Base-by-base conservation (phyloP, 2,797 vertebrate species). In the Acanthis flammea region DNA sequence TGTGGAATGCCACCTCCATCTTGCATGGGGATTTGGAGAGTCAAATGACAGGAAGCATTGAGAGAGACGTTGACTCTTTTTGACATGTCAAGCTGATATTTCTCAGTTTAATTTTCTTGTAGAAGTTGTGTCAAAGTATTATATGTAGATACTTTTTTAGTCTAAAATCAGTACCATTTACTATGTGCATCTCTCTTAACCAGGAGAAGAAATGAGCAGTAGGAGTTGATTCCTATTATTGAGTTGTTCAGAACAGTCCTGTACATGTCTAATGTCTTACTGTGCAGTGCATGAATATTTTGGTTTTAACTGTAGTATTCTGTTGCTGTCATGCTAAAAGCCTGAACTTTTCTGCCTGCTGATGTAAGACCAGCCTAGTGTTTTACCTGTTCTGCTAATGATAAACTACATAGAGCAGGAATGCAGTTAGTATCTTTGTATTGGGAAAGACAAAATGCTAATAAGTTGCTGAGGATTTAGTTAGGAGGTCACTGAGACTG, bases 91-190 rank as follows among this genome's bases (percentile, higher is more conserved):
- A n/a, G 63, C 71, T 84, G 66, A 19, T 65, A 54, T 24, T 70
- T 94, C 66, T 92, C 74, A 79, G 3, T 81, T 84, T 92, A 85
- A 90, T 47, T 86, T n/a, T 86, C 42, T 61, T 75, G 39, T 78
- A 54, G 25, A 74, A 51, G 33, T 78, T 68, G 4, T 80, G 55
- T 84, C 42, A 91, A 79, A 60, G 74, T 51, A 27, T n/a, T 48
- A 19, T 42, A 12, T 25, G 24, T 51, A 42, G 82, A n/a, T 55
- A 58, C 13, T 1, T 55, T 85, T 81, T 84, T 81, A 51, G 71
- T 88, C 60, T 66, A 50, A 84, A 93, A 55, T 79, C 41, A 55
- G 41, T 78, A 16, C 57, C 19, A 12, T 61, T 87, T 91, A 67
- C 30, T 72, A 27, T 35, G 23, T 77, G 13, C 70, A 75, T 80